Conservation (phyloP, 2,888 invertebrate species). For the Cerastis rubricosa region DNA sequence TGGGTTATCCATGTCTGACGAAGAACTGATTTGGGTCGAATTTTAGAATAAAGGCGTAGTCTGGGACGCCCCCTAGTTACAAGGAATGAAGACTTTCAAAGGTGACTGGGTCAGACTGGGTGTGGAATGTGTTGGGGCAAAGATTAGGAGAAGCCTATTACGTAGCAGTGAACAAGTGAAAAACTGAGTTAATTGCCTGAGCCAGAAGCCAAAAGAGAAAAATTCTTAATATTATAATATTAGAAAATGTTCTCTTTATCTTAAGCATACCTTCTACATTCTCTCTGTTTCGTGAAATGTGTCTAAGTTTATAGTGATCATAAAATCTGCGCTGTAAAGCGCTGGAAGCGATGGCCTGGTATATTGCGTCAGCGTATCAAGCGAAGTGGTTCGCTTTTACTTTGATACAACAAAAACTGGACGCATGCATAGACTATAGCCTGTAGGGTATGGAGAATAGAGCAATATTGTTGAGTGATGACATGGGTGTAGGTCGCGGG, state of each 20-base stretch:
- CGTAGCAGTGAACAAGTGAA: neutral
- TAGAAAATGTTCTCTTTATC: neutral
- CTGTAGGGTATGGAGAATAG: neutral
- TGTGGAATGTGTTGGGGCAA: neutral
- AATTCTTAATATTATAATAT: too few species aligned
- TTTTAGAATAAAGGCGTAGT: too few species aligned
- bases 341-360: slow-evolving; percentile 46
- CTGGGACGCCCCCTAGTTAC: too few species aligned
- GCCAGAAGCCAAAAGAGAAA: too few species aligned
- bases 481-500: neutral
- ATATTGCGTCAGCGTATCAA: slow-evolving; percentile 49
- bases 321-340: slow-evolving; percentile 56
- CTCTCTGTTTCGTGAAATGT: neutral
- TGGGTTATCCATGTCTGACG: too few species aligned
- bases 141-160: neutral
- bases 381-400: slow-evolving; percentile 47
- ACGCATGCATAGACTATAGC: slow-evolving; percentile 15
- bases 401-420: slow-evolving; percentile 46
- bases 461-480: slow-evolving; percentile 34
- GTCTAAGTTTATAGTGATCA: slow-evolving; percentile 57
- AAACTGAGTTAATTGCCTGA: neutral
- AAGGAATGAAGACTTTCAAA: neutral
- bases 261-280: neutral
- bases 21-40: neutral
- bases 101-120: neutral